Base-by-base conservation (phyloP, 2,888 invertebrate species). In the Sphaerophoria rueppellii region DNA sequence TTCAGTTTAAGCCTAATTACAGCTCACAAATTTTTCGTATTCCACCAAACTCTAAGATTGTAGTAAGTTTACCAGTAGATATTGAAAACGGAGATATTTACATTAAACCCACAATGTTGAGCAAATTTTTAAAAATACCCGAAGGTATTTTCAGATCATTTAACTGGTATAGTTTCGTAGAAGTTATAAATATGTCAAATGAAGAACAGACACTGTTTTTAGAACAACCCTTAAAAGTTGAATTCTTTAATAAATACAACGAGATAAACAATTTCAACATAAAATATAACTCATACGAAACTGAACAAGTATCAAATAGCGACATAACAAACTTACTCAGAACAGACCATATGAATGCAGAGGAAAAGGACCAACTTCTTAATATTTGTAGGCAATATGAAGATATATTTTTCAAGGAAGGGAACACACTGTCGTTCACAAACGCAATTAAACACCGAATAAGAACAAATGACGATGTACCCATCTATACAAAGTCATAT, bases 131-230 rank as follows among this genome's bases (percentile, higher is more conserved):
- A 16, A n/a, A 55, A 46, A 67, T 77, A 40, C 37, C 67, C 32
- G 74, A 74, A 58, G 77, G 79, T 52, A 60, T 86, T 34, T 83
- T 65, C 14, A 57, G 40, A 6, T 55, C 77, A 5, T 32, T 60
- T 4, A 16, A 86, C 12, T 81, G 71, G 77, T 61, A 67, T 24
- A 34, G 34, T 14, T 24, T 43, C 16, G 37, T 79, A 2, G 79
- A 85, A 58, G 52, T 85, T 24, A 55, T 60, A 14, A 79, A 83
- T 34, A 6, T n/a, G 9, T 11, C 50, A 46, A 24, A n/a, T 14
- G 34, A 35, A 46, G 12, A 6, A 34, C 32, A 35, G 48, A 48
- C 6, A 34, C 35, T 50, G 46, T 2, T 87, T 12, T 61, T 71
- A 34, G 35, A 58, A 58, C 14, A 32, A 48, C 37, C 58, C 14